Base-by-base conservation (phyloP, 1,140 invertebrate species). In the Rhopalosiphum maidis region DNA sequence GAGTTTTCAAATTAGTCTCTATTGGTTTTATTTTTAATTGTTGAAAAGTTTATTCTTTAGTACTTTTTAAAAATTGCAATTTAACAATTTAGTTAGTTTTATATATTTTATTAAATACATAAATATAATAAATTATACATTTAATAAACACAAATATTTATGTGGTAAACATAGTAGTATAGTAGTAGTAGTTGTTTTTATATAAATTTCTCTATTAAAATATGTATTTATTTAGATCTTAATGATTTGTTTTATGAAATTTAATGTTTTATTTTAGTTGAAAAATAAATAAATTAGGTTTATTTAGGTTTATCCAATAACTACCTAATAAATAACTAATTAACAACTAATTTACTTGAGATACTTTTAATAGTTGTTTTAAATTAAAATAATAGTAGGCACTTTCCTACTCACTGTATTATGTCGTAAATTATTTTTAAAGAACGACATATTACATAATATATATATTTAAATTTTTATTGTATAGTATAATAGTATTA, bases 371-470 rank as follows among this genome's bases (percentile, higher is more conserved):
- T 51, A 51, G 18, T 30, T 77, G 3, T 77, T 77, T 77, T n/a
- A 77, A n/a, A 77, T 77, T 77, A 77, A 77, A n/a, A 77, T 18
- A 5, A 77, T n/a, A 77, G 30, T n/a, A 77, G 25, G 30, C 4
- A 30, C 25, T 8, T 46, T 46, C 9, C 46, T 68, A 18, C 25
- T 23, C 30, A 30, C 15, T n/a, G 60, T 77, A 18, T 77, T 93
- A 87, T 93, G 54, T 93, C 48, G 83, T 87, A 87, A 88, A 87
- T n/a, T 37, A 41, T 87, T 87, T 88, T n/a, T 55, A 48, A 87
- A n/a, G 86, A 87, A 87, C 30, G 86, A 51, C 86, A 51, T 48
- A 87, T 37, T 83, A 83, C 41, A 22, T 48, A 46, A 22, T 87
- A 35, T 87, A 22, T 87, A 35, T 87, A 82, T 35, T 18, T 51